phyloP scores from a whole-genome alignment of 1,140 invertebrate species.

The Penaeus indicus region DNA sequence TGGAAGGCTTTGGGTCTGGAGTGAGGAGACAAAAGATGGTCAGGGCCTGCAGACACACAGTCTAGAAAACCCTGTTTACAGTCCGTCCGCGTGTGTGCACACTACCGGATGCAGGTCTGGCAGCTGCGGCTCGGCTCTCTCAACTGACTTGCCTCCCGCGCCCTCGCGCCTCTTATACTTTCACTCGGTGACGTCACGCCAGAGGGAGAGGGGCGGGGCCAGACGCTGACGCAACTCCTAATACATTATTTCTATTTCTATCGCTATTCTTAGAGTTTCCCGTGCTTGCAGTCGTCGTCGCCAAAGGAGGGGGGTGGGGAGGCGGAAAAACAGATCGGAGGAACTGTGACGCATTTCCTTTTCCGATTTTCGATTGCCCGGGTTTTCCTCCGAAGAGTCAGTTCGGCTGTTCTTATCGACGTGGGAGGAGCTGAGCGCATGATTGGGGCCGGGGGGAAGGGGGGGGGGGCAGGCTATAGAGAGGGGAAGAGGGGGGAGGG shows the following conservation, averaged over 20 bases:
- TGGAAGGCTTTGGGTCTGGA: too few species aligned
- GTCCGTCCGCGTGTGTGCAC: conserved; percentile 34
- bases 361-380: too few species aligned
- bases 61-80: conserved; percentile 65
- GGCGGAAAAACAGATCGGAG: too few species aligned
- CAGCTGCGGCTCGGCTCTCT: conserved; percentile 53
- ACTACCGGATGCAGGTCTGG: conserved; percentile 46
- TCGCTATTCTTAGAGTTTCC: conserved; percentile 4
- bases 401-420: neutral
- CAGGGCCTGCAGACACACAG: conserved; percentile 65
- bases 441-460: neutral
- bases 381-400: neutral
- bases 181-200: conserved; percentile 64
- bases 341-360: too few species aligned
- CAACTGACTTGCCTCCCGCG: conserved; percentile 46
- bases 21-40: neutral
- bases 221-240: conserved; percentile 43
- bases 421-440: neutral
- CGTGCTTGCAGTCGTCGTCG: neutral
- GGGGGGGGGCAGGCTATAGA: neutral
- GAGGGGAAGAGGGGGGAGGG: neutral
- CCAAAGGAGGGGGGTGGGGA: neutral
- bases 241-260: conserved; percentile 41
- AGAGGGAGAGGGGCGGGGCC: conserved; percentile 23
- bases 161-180: conserved; percentile 59